Evolutionary conservation across 2,113 vertebrate genomes (phyloP).

Genomic region (Tricholaema leucomelas): DNA sequence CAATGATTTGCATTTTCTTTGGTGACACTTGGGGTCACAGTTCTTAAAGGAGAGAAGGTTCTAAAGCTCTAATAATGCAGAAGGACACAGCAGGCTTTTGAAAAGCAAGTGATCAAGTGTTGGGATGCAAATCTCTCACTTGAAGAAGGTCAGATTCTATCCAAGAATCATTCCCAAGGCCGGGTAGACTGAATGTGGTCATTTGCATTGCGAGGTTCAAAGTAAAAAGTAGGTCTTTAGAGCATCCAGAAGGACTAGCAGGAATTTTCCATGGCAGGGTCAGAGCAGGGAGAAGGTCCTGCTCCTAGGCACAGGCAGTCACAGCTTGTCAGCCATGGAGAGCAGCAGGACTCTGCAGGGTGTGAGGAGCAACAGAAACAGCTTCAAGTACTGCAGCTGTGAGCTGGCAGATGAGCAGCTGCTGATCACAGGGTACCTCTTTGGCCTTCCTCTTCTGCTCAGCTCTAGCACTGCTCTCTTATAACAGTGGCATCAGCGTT

Average conservation of each 20-base stretch:
- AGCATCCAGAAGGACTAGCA: neutral
- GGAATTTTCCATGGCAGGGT: neutral
- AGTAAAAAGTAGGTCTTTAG: neutral
- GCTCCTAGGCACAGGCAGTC: neutral
- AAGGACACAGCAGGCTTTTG: neutral
- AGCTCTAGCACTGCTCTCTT: neutral
- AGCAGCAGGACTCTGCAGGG: neutral
- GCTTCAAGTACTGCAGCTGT: neutral
- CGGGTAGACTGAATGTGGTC: neutral
- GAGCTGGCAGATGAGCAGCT: neutral
- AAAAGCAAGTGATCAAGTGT: neutral
- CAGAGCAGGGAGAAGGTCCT: neutral
- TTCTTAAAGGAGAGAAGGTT: neutral
- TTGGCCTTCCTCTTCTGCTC: neutral
- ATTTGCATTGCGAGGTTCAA: neutral
- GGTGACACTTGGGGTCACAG: neutral
- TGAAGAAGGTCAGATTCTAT: neutral
- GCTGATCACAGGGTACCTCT: neutral
- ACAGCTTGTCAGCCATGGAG: neutral
- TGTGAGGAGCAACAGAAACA: neutral
- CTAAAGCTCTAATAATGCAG: neutral
- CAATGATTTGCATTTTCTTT: neutral
- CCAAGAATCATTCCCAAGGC: neutral
- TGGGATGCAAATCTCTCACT: neutral
- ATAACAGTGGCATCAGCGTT: neutral